phyloP scores from a whole-genome alignment of 2,888 invertebrate species.

The Lucinisca nassula region DNA sequence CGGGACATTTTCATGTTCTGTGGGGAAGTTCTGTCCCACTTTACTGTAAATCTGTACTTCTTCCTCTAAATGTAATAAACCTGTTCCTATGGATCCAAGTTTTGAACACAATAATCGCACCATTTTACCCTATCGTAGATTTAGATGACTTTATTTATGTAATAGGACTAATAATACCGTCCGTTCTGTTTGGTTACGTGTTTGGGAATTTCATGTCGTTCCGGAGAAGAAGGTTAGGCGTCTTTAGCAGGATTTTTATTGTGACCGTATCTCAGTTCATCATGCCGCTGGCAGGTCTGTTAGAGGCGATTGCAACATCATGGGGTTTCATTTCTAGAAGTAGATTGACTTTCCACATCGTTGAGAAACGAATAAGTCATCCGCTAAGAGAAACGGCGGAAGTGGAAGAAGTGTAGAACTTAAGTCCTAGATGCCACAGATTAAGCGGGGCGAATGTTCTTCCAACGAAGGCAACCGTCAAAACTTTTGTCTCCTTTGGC shows the following conservation, averaged over 20 bases:
- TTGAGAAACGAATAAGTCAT: slow-evolving; percentile 4
- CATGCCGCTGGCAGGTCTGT: not conserved
- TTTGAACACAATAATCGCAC: not conserved
- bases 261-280: not conserved
- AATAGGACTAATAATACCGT: slow-evolving; percentile 7
- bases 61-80: slow-evolving; percentile 30
- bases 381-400: not conserved
- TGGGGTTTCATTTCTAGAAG: slow-evolving; percentile 2
- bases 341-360: not conserved
- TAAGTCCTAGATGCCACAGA: too few species aligned
- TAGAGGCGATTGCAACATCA: not conserved
- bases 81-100: slow-evolving; percentile 29
- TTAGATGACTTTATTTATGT: not conserved
- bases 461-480: too few species aligned
- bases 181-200: slow-evolving; percentile 27
- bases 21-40: slow-evolving; percentile 20
- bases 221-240: slow-evolving; percentile 5
- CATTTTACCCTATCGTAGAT: not conserved
- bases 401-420: too few species aligned
- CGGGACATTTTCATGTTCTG: slow-evolving; percentile 23
- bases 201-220: slow-evolving; percentile 45
- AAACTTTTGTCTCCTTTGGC: too few species aligned
- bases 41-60: slow-evolving; percentile 17
- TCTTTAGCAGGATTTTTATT: not conserved
- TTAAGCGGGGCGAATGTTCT: too few species aligned